phyloP scores from a whole-genome alignment of 2,797 vertebrate genomes.

The Antrozous pallidus region DNA sequence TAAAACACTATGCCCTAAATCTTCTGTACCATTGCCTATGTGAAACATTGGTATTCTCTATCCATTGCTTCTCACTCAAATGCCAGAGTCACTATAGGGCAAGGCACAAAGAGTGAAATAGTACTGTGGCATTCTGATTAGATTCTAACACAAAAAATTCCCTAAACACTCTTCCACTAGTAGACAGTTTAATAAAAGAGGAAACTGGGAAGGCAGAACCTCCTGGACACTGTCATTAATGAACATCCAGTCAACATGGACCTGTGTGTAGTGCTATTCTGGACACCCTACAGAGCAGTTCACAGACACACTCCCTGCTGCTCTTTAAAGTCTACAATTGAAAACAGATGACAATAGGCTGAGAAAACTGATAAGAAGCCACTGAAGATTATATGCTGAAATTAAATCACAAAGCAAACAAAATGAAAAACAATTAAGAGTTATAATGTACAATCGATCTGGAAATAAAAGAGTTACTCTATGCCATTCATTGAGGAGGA shows the following conservation, averaged over 20 bases:
- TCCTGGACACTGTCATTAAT: constrained; percentile 41
- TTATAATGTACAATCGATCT: background rate
- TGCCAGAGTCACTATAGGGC: constrained; percentile 29
- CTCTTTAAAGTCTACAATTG: constrained; percentile 48
- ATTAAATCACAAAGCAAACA: constrained; percentile 45
- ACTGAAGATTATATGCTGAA: constrained; percentile 8
- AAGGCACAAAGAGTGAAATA: constrained; percentile 29
- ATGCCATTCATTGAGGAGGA: background rate
- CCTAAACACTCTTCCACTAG: constrained; percentile 37
- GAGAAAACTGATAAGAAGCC: background rate
- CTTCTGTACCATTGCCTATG: background rate
- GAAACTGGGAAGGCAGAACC: constrained; percentile 4
- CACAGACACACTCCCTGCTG: constrained; percentile 35
- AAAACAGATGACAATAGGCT: constrained; percentile 58
- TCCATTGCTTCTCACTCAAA: constrained; percentile 47
- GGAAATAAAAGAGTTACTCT: background rate
- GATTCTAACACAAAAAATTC: constrained; percentile 23
- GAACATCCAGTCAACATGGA: constrained; percentile 11
- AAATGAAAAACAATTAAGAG: constrained; percentile 1
- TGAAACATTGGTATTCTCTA: background rate
- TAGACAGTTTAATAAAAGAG: constrained; percentile 39
- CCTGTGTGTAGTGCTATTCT: constrained; percentile 1
- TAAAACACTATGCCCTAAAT: background rate
- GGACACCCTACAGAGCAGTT: background rate
- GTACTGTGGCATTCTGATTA: constrained; percentile 52